Conservation (phyloP, 2,888 invertebrate genomes). For the Campopleginae sp. region DNA sequence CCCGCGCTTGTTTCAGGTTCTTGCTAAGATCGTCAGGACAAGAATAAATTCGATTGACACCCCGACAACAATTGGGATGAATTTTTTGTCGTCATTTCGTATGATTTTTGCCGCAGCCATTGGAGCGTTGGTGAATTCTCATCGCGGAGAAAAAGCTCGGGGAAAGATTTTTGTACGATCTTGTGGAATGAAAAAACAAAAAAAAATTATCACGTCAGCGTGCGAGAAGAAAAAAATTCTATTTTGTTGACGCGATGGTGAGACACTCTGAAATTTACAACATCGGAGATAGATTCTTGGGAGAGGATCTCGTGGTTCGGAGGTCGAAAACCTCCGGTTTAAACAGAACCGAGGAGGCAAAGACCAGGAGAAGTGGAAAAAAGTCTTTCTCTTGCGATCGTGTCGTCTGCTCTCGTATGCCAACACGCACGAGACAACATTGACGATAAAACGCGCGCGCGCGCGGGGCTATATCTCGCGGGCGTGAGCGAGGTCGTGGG, state of each 20-base stretch:
- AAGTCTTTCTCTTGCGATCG: slow-evolving; percentile 13
- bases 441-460: slow-evolving; percentile 43
- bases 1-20: not conserved
- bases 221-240: not conserved
- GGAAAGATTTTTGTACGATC: slow-evolving; percentile 13
- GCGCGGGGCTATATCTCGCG: slow-evolving; percentile 27
- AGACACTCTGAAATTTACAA: slow-evolving; percentile 9
- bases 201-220: not conserved
- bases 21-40: not conserved
- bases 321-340: slow-evolving; percentile 59
- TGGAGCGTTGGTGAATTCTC: not conserved
- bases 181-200: not conserved
- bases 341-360: slow-evolving; percentile 1
- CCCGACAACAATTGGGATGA: not conserved
- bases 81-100: not conserved
- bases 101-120: not conserved
- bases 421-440: slow-evolving; percentile 37
- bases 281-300: slow-evolving; percentile 21
- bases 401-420: slow-evolving; percentile 7
- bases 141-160: not conserved
- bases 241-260: not conserved
- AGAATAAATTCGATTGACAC: not conserved
- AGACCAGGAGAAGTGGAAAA: not conserved
- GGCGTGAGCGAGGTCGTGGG: slow-evolving; percentile 47
- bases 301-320: slow-evolving; percentile 36